Evolutionary conservation across 2,113 vertebrate species (phyloP), one percentile per base, ranked within the genome.

Genomic region (Tringa solitaria): DNA sequence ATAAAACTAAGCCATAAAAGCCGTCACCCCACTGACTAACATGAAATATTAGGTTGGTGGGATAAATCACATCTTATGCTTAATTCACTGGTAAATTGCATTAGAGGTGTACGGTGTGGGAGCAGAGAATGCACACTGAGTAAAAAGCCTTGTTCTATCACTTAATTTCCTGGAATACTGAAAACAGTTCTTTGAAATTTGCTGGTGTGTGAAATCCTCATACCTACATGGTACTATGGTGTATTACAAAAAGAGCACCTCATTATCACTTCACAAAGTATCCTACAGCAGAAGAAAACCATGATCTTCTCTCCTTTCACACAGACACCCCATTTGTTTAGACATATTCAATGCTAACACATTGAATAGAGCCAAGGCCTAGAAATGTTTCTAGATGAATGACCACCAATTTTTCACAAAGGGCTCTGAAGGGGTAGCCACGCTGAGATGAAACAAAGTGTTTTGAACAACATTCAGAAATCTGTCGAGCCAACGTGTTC

Each of bases 1-100:
- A 92, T 59, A 95, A 93, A 97, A 77, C 68, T 88, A 83, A 95
- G 64, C 70, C 3, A 4, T 83, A 95, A 96, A 97, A 96, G 78
- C 80, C 86, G 90, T 92, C 68, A 75, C 63, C 88, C 95, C 80
- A 94, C 92, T 91, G 96, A 94, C 90, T 96, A 96, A 95, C 94
- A 91, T 56, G 78, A 97, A 96, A 94, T 96, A 96, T 96, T 96
- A 93, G 88, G 81, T 95, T 94, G 90, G 90, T 76, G 83, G 92
- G 79, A 95, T 93, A 96, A 97, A 96, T 95, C 89, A 91, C 53
- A 86, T 97, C 90, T 79, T 93, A 91, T 93, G 87, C 84, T 96
- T 96, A 97, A 97, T 97, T 97, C 92, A 88, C 84, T 96, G 88
- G 93, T 95, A 96, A 96, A 95, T 96, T 97, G 78, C 87, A 95